Conservation (phyloP, 2,797 vertebrate species). For the Sebastes vulpes region DNA sequence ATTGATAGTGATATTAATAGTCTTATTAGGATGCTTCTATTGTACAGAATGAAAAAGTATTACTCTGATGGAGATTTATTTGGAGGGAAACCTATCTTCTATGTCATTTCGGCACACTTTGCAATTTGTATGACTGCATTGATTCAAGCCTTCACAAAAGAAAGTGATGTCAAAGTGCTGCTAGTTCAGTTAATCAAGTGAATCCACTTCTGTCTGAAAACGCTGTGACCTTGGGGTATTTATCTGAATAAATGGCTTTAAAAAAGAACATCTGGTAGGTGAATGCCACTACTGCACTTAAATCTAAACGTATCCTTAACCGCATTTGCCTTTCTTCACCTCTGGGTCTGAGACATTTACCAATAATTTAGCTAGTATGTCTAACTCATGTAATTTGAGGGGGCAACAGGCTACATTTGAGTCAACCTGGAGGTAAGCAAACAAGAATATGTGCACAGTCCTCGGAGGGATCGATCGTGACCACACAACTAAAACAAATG, state of each 20-base stretch:
- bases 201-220: constrained; percentile 25
- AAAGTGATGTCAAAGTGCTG: constrained; percentile 13
- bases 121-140: constrained; percentile 17
- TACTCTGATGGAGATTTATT: constrained; percentile 24
- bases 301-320: constrained; percentile 6
- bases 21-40: neutral
- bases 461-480: constrained; percentile 17
- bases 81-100: constrained; percentile 9
- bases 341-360: constrained; percentile 12
- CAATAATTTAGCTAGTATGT: constrained; percentile 8
- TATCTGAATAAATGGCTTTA: constrained; percentile 28
- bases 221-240: constrained; percentile 16
- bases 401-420: neutral
- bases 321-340: constrained; percentile 23
- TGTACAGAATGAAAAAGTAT: neutral
- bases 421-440: constrained; percentile 2
- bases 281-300: neutral
- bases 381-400: neutral
- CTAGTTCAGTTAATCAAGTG: constrained; percentile 30
- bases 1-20: constrained; percentile 8
- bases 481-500: constrained; percentile 40
- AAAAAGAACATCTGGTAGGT: constrained; percentile 13
- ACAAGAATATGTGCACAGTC: constrained; percentile 6
- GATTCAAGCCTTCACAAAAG: constrained; percentile 15
- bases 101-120: neutral